phyloP scores from a whole-genome alignment of 2,888 invertebrate species.

The Napeogenes inachia region DNA sequence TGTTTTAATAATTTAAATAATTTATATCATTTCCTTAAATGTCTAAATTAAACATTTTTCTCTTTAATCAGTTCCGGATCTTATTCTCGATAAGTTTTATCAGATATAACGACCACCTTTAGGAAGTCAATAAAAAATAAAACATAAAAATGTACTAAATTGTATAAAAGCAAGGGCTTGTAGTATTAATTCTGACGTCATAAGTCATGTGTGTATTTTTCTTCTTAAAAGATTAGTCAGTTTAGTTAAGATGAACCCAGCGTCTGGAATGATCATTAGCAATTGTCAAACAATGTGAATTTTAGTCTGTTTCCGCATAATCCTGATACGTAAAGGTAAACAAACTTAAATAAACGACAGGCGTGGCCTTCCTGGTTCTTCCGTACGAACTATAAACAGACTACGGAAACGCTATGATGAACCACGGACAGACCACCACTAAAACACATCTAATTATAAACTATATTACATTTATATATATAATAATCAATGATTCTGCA shows the following conservation, averaged over 20 bases:
- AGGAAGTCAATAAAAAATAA: constrained; percentile 4
- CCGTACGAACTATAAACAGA: constrained; percentile 68
- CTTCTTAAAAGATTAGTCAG: constrained; percentile 5
- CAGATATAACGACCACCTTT: background rate
- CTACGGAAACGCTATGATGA: constrained; percentile 50
- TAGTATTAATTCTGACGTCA: background rate
- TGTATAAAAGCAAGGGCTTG: background rate
- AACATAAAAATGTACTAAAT: background rate
- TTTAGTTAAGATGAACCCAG: background rate
- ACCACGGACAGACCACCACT: constrained; percentile 25
- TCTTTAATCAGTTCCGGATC: constrained; percentile 21
- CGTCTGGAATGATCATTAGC: background rate
- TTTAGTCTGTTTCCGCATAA: constrained; percentile 35
- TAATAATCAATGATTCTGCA: too few relatives aligned
- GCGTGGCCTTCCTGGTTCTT: constrained; percentile 61
- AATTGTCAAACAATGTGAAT: constrained; percentile 13
- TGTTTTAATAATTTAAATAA: constrained; percentile 15
- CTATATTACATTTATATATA: background rate
- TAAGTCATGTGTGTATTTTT: background rate
- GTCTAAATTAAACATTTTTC: constrained; percentile 15
- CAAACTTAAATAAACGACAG: constrained; percentile 48
- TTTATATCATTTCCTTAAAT: constrained; percentile 25
- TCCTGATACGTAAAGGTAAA: constrained; percentile 40
- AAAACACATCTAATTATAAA: constrained; percentile 20
- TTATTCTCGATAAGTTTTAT: constrained; percentile 10